Percentiles rank a stretch among this genome's conserved stretches.
Evolutionary conservation across 2,113 vertebrate genomes (phyloP).

Genomic region (Spheniscus mendiculus): DNA sequence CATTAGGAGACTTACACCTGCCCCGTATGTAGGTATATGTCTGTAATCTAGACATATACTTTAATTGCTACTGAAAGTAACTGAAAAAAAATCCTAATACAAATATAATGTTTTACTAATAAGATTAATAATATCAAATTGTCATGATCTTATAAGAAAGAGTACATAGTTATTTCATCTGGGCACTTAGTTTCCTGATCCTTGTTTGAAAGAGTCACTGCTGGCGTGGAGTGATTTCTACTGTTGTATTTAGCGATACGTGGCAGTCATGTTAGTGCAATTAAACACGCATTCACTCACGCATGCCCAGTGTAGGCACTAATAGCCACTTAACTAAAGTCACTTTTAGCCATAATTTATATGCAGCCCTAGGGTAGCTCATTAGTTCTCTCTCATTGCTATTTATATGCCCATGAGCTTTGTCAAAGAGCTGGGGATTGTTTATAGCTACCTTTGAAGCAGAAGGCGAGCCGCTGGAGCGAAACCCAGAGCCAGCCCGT

Average conservation of each 20-base stretch:
- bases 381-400: not conserved
- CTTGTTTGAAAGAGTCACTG: not conserved
- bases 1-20: not conserved
- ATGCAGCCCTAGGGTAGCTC: not conserved
- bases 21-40: not conserved
- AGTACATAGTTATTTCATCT: not conserved
- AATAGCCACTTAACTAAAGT: not conserved
- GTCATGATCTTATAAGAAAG: not conserved
- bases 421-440: not conserved
- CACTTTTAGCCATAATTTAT: not conserved
- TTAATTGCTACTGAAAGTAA: not conserved
- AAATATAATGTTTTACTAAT: not conserved
- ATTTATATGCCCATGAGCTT: not conserved
- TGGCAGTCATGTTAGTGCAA: not conserved
- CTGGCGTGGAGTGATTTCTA: not conserved
- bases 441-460: accelerated
- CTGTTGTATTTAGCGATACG: accelerated
- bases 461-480: not conserved
- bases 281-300: not conserved
- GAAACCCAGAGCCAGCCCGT: accelerated
- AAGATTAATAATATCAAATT: not conserved
- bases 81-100: not conserved
- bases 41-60: not conserved
- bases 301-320: not conserved
- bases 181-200: not conserved